Evolutionary conservation across 1,140 invertebrate species (phyloP).

Genomic region (Steinernema feltiae): DNA sequence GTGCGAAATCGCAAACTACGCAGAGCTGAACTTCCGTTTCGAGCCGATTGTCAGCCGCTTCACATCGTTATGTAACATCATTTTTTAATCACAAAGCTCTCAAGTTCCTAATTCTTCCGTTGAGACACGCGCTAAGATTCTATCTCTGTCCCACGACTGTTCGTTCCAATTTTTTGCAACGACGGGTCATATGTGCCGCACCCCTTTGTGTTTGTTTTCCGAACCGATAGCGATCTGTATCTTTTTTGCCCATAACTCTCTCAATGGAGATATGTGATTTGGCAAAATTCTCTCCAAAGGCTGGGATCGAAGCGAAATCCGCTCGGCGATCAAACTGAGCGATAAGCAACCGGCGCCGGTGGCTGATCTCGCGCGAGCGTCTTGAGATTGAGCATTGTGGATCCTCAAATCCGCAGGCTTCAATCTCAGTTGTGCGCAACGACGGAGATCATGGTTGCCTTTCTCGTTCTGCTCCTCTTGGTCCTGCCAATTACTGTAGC

Average conservation of each 20-base stretch:
- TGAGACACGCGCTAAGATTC: not conserved
- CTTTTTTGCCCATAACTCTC: not conserved
- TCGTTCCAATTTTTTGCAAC: conserved; percentile 12
- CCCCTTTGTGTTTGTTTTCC: conserved; percentile 5
- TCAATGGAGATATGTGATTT: not conserved
- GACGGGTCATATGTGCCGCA: not conserved
- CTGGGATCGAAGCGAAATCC: not conserved
- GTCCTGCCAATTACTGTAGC: not conserved
- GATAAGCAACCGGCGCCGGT: conserved; percentile 7
- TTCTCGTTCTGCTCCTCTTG: not conserved
- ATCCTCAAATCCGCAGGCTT: conserved; percentile 10
- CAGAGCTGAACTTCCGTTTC: too few relatives aligned
- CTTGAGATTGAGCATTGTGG: not conserved
- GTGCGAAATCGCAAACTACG: too few relatives aligned
- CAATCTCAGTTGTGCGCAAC: conserved; percentile 9
- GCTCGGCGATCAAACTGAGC: not conserved
- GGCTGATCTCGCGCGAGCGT: not conserved
- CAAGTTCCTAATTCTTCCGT: not conserved
- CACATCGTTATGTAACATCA: not conserved
- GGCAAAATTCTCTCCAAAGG: not conserved
- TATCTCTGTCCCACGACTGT: not conserved
- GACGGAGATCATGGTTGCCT: not conserved
- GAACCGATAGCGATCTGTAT: not conserved
- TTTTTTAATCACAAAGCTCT: not conserved
- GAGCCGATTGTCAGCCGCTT: too few relatives aligned